Base-by-base conservation (phyloP, 2,797 vertebrate genomes). In the Tiaroga cobitis region DNA sequence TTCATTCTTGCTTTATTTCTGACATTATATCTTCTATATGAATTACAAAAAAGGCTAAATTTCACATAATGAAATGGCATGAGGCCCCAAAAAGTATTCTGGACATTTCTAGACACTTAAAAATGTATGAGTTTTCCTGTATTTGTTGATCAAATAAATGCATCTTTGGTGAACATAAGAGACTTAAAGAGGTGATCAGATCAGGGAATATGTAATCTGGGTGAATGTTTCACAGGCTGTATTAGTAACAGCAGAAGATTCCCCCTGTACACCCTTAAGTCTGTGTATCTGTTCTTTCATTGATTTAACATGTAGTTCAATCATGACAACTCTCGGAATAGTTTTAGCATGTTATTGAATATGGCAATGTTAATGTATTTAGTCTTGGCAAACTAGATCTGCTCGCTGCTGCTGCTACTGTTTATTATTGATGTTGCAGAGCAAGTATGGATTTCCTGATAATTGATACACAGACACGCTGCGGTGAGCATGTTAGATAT, bases 21-120 rank as follows among this genome's bases (percentile, higher is more conserved):
- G 8, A 75, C 59, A 75, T 51, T 76, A 21, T 46, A 56, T 59
- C 16, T 82, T 54, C 49, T 43, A n/a, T 41, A 59, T 43, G n/a
- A 56, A 84, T 51, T 69, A 43, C 78, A 78, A 78, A 84, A 84
- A 84, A 34, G 63, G 32, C 73, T 67, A 32, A n/a, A n/a, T n/a
- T n/a, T n/a, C n/a, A n/a, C n/a, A n/a, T n/a, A n/a, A 78, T 78
- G n/a, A 78, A 69, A 59, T n/a, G 10, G 9, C 26, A 32, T 1
- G 24, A 56, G 39, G 21, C 41, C n/a, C 24, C 18, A n/a, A 65
- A 63, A 82, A 5, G 3, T n/a, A 34, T 51, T 65, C 15, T 16
- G 4, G 13, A 16, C 46, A 46, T 46, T 46, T 46, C 15, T 3
- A 11, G 29, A 41, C 37, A 56, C 7, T 39, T 37, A 39, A 51